Evolutionary conservation across 2,888 invertebrate species (phyloP), one percentile per base, ranked within the genome.

Genomic region (Eucriotettix oculatus): DNA sequence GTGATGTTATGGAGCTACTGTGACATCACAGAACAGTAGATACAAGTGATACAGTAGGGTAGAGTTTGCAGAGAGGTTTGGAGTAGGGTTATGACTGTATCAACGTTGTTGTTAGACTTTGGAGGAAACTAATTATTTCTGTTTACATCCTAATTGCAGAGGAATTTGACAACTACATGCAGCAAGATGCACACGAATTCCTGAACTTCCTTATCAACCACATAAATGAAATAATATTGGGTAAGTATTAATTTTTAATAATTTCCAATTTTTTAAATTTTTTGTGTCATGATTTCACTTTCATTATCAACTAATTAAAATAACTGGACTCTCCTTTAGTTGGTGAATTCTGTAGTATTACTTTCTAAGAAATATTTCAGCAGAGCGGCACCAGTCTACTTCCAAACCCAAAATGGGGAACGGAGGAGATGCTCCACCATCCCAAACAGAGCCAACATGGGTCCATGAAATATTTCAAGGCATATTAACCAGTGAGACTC

Each of bases 391-490:
- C 73, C 85, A 86, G 71, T 85, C 80, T 72, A 81, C 83, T 63
- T 74, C 82, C 62, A 78, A 82, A 68, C 79, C 78, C 68, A 83
- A 81, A 78, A 74, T 74, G 61, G 70, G 74, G 10, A 70, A 74
- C 10, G 61, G 63, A 61, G 63, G 75, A 53, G 79, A 78, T 63
- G 78, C 78, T 72, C 77, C 78, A 66, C 78, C 77, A 66, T 76
- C 85, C 67, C 75, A 76, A 73, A 76, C 87, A 0, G 94, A 95
- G 69, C 91, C 94, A 57, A 98, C 98, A 1, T 99, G 99, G 99
- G 97, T 99, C 63, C 98, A 98, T 73, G 99, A 99, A 76, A 97
- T 99, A 72, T 99, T 99, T 77, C 98, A 99, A 78, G 99, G 99
- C 66, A 98, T 98, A 59, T 81, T 99, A 64, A 99, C 99, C 7